phyloP scores from a whole-genome alignment of 64 coral and sea anemone genomes.

The Pocillopora damicornis region DNA sequence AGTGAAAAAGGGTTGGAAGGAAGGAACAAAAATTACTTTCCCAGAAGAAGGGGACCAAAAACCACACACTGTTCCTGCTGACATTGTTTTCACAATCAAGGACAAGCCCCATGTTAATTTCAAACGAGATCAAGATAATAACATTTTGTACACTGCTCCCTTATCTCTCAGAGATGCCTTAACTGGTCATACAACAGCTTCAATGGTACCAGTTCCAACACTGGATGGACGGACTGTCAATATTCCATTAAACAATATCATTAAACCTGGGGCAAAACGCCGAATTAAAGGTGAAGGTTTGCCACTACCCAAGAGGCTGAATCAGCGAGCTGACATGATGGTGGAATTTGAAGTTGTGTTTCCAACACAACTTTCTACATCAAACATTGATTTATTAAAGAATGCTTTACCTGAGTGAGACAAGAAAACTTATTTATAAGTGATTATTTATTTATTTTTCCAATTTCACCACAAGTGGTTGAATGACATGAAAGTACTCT shows the following conservation, averaged over 20 bases:
- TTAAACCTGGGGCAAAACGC: constrained; percentile 73
- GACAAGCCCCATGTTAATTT: constrained; percentile 87
- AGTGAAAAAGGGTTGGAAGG: constrained; percentile 97
- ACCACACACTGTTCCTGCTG: constrained; percentile 84
- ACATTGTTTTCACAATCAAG: constrained; percentile 89
- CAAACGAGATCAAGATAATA: constrained; percentile 88
- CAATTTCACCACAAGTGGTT: background rate
- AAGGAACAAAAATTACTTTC: constrained; percentile 96
- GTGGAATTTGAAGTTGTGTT: constrained; percentile 88
- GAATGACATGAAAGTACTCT: too few species aligned
- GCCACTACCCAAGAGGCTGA: constrained; percentile 79
- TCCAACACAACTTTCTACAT: constrained; percentile 56
- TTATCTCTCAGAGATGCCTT: constrained; percentile 85
- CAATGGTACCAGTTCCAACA: constrained; percentile 64
- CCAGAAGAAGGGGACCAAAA: constrained; percentile 92
- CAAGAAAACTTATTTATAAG: background rate
- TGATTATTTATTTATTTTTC: background rate
- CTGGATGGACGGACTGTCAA: constrained; percentile 70
- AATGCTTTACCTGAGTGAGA: constrained; percentile 45
- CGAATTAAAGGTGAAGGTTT: constrained; percentile 87
- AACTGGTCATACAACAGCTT: constrained; percentile 48
- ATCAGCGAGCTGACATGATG: constrained; percentile 79
- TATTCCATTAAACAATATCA: constrained; percentile 71
- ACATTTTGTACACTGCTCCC: constrained; percentile 70
- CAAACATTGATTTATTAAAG: constrained; percentile 43